Conservation (phyloP, 2,888 invertebrate species). For the Zootermopsis nevadensis region DNA sequence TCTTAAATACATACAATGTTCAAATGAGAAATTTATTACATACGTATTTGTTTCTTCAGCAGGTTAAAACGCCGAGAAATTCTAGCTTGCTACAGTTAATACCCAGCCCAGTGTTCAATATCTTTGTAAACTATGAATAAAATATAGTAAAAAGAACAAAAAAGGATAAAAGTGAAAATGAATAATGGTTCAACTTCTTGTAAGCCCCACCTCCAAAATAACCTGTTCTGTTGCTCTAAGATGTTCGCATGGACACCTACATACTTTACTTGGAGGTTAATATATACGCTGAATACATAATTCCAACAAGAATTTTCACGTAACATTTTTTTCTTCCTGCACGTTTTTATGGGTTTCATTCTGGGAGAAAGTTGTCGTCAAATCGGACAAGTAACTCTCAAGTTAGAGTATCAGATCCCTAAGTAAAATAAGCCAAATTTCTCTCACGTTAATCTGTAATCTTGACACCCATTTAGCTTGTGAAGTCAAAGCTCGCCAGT, state of each 20-base stretch:
- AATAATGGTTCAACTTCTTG: constrained; percentile 27
- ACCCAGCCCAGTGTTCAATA: not conserved
- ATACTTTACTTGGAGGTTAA: constrained; percentile 30
- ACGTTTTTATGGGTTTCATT: not conserved
- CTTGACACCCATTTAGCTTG: too few relatives aligned
- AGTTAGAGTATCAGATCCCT: not conserved
- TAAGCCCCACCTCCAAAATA: constrained; percentile 38
- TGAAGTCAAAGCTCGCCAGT: too few relatives aligned
- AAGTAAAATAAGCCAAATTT: not conserved
- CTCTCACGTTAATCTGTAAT: not conserved
- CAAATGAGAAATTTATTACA: too few relatives aligned
- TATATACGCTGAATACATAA: constrained; percentile 34
- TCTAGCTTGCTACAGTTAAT: not conserved
- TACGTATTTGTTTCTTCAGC: not conserved
- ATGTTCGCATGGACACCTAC: constrained; percentile 3
- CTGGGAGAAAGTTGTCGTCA: constrained; percentile 23
- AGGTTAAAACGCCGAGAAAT: not conserved
- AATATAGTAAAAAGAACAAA: not conserved
- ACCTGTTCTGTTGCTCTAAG: constrained; percentile 10
- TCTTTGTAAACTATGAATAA: constrained; percentile 6
- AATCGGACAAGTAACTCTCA: not conserved
- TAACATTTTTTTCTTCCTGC: constrained; percentile 22
- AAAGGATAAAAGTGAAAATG: constrained; percentile 35
- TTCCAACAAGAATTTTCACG: constrained; percentile 31
- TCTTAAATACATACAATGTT: too few relatives aligned